phyloP scores from a whole-genome alignment of 1,140 invertebrate genomes.

The Heliconius melpomene region DNA sequence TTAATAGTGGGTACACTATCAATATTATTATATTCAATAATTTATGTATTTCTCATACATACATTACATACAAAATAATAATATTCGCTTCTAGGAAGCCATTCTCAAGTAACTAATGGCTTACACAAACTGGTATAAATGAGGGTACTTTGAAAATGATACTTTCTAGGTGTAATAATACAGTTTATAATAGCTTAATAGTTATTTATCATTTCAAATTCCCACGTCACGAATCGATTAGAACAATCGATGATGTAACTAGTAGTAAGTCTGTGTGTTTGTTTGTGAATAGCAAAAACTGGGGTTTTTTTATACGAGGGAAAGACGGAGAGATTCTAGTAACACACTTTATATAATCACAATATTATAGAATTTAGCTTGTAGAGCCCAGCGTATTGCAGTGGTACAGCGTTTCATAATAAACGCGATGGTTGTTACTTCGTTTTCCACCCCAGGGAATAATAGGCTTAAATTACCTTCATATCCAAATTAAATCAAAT shows the following conservation, averaged over 20 bases:
- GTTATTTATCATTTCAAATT: slow-evolving; percentile 15
- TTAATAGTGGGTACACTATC: background rate
- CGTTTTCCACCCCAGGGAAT: too few species aligned
- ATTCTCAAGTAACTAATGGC: slow-evolving; percentile 7
- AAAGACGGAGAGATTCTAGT: background rate
- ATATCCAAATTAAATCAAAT: too few species aligned
- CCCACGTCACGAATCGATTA: slow-evolving; percentile 33
- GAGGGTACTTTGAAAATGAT: background rate
- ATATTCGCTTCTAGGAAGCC: slow-evolving; percentile 8
- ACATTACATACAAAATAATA: slow-evolving; percentile 3
- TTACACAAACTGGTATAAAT: slow-evolving; percentile 14
- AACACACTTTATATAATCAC: background rate
- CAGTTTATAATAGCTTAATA: background rate
- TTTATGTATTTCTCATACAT: background rate
- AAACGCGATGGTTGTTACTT: too few species aligned
- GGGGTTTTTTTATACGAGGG: background rate
- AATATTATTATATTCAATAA: slow-evolving; percentile 11
- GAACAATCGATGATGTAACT: slow-evolving; percentile 32
- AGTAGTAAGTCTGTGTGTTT: slow-evolving; percentile 7
- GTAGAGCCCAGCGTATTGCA: too few species aligned
- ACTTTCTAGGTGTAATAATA: background rate
- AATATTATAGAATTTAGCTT: too few species aligned
- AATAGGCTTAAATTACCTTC: too few species aligned
- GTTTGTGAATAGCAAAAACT: background rate
- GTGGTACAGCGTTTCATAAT: too few species aligned